Evolutionary conservation across 2,888 invertebrate species (phyloP), one percentile per base, ranked within the genome.

Genomic region (Tricholauxania praeusta): DNA sequence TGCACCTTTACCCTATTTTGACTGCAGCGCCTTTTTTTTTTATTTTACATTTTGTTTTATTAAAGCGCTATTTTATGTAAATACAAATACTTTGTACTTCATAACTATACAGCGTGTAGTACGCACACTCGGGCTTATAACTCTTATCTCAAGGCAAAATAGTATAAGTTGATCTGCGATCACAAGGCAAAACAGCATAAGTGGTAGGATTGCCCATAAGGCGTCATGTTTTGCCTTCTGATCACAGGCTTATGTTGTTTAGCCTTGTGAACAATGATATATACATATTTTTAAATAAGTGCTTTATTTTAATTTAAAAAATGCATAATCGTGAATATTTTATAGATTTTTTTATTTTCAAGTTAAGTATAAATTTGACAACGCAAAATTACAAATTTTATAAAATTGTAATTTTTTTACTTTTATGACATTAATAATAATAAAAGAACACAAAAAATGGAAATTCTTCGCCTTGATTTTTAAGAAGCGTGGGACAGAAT

Each of bases 11-110:
- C 39, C 10, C 39, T 39, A 39, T 39, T 6, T 7, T 39, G 5
- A 39, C 39, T 39, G 39, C 39, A 10, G 10, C 7, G 7, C 10
- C 39, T 39, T 39, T 39, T 39, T 32, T 39, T 39, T 39, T 5
- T 10, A 39, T 39, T 10, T 39, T 39, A 39, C 10, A 39, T 10
- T 39, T 39, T 39, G 10, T 10, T 39, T 39, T 39, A 10, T 39
- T 10, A 10, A 48, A 47, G 47, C 48, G 68, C 22, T 63, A 32
- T 22, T 60, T 15, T 64, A 55, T 63, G 49, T 57, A 57, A 71
- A 71, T 64, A 57, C 32, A 52, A 19, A 63, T 64, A 55, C 49
- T 53, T 64, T 52, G 57, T 64, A 63, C 49, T 72, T 53, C 63
- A 52, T 39, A 57, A 53, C n/a, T 62, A 15, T 47, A 47, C 39